Base-by-base conservation (phyloP, 2,888 invertebrate species). In the Zaprionus obscuricornis region DNA sequence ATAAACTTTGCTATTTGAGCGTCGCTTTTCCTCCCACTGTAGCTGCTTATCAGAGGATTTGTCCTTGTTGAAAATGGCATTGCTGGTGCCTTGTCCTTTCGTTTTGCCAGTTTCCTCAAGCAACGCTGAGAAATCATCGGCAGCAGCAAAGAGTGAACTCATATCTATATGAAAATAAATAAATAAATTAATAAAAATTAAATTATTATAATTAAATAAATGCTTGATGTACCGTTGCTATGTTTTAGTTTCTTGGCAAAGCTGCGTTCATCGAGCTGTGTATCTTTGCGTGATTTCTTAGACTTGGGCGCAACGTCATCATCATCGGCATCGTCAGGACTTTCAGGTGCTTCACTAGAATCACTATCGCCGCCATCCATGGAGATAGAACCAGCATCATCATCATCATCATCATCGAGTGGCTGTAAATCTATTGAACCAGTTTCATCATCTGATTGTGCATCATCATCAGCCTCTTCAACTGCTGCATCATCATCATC, bases 61-160 rank as follows among this genome's bases (percentile, higher is more conserved):
- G 85, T 96, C 96, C 51, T 92, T 92, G 82, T 95, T 95, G 2
- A 93, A 93, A 6, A 95, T 91, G 0, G 93, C 93, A 88, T 93
- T 93, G 37, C 94, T 93, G 11, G 95, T 94, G 13, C 94, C 94
- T 40, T 92, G 91, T 16, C 92, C 92, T 78, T 93, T 93, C 2
- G 93, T 92, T 37, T 92, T 92, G 0, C 95, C 95, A 39, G 95
- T 95, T 58, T 96, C 96, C 89, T 98, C 97, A 46, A 98, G 91
- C 74, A 97, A 91, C 34, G 95, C 94, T 0, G 97, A 94, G 91
- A 98, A 98, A 90, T 97, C 94, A 89, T 97, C 97, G 0, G 96
- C 96, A 0, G 96, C 95, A 1, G 96, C 95, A 90, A 96, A 96
- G 24, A 96, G 86, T 0, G 93, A 93, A 31, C 92, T 91, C 34